These are phyloP conservation scores for Petroica traversi DNA, from an alignment of 2,113 vertebrate species.

Conservation along the genomic window DNA sequence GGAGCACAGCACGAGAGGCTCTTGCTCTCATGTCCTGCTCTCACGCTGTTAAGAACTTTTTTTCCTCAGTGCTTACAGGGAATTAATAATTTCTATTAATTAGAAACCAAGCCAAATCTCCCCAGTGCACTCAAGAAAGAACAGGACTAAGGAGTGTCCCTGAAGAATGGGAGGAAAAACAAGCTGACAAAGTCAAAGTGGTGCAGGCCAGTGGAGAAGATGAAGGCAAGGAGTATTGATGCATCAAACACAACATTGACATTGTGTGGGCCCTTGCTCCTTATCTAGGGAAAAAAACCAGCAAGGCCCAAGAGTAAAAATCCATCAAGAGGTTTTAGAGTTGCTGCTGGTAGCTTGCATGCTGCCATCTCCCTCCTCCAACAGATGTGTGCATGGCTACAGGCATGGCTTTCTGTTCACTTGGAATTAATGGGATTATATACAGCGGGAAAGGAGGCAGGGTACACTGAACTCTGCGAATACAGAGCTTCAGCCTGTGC, in stretches of 20 bases:
- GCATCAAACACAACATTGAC: not conserved
- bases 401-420: not conserved
- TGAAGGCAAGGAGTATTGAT: not conserved
- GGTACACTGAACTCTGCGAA: not conserved
- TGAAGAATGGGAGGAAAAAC: not conserved
- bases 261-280: not conserved
- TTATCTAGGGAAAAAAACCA: not conserved
- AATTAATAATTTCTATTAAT: not conserved
- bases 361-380: not conserved
- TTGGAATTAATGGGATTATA: conserved; percentile 44
- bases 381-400: not conserved
- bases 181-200: not conserved
- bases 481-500: not conserved
- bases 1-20: rapidly evolving
- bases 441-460: not conserved
- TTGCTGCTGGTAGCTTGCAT: not conserved
- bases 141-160: not conserved
- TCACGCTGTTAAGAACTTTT: not conserved
- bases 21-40: not conserved
- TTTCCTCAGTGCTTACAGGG: not conserved
- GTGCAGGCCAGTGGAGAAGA: not conserved
- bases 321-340: not conserved
- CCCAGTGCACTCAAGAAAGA: not conserved
- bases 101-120: not conserved
- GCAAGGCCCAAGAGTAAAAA: not conserved